A percentile compares a stretch with the other conserved stretches of the same genome.
These are phyloP conservation scores for Lepisosteus osseus DNA, from an alignment of 2,113 vertebrate species.

Conservation along the genomic window DNA sequence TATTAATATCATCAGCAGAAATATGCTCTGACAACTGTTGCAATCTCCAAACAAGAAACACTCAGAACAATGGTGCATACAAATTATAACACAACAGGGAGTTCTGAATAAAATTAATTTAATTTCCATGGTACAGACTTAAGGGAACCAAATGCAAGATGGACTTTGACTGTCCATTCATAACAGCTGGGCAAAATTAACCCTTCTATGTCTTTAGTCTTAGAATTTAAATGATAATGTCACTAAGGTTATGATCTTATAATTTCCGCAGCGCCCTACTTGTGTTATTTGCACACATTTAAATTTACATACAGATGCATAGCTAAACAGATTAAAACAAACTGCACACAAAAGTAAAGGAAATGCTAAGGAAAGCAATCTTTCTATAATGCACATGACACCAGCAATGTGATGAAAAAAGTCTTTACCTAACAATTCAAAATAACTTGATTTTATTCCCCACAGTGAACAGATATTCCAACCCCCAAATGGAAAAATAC, in stretches of 20 bases:
- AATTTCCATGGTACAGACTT: not conserved
- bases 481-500: too few relatives aligned
- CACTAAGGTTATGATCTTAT: not conserved
- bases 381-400: too few relatives aligned
- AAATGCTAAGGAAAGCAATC: too few relatives aligned
- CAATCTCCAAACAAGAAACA: slow-evolving; percentile 1
- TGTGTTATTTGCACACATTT: not conserved
- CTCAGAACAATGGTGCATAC: not conserved
- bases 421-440: too few relatives aligned
- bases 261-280: not conserved
- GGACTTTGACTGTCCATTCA: slow-evolving; percentile 4
- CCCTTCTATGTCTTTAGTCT: not conserved
- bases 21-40: slow-evolving; percentile 4
- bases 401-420: too few relatives aligned
- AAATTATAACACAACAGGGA: not conserved
- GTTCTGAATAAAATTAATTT: not conserved
- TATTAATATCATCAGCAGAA: slow-evolving; percentile 11
- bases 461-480: too few relatives aligned
- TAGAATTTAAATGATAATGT: slow-evolving; percentile 7
- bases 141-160: not conserved
- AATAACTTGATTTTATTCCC: too few relatives aligned
- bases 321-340: too few relatives aligned
- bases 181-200: not conserved
- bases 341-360: too few relatives aligned
- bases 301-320: too few relatives aligned